Evolutionary conservation across 2,888 invertebrate genomes (phyloP), one percentile per base, ranked within the genome.

Genomic region (Creontiades dilutus): DNA sequence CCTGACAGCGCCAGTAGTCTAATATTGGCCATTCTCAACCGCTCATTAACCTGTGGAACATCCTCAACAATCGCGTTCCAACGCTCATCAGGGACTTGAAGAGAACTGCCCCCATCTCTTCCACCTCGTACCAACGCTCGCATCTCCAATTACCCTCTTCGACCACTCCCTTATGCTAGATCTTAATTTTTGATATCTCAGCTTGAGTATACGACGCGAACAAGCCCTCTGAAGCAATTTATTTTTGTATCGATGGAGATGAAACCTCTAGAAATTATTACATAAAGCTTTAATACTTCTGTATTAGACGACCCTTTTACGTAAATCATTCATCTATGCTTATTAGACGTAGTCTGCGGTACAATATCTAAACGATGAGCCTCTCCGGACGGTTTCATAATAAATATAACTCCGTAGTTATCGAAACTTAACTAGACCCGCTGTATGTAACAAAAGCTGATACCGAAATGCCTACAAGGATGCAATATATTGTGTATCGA

Each of bases 1-100:
- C n/a, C 48, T 85, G 85, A 85, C 85, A 85, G 85, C 37, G 55
- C 55, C 61, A 57, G 85, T 85, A 85, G 85, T 57, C 85, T 57
- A 85, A 85, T 85, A 85, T 52, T 61, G 85, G 85, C 85, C 85
- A 85, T 85, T 85, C 85, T 85, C 85, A 85, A 61, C 85, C 85
- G 61, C 61, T 85, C 85, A 85, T 85, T 85, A 85, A 57, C 28
- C 85, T 46, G n/a, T 14, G 55, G 82, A 52, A 52, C 82, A 82
- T 48, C 82, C 82, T 82, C 82, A 48, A 37, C 61, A 85, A 85
- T 85, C 85, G 61, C 85, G 85, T 82, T 52, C 82, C 48, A 16
- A 47, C 52, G 14, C 52, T 23, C 52, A 80, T 47, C 78, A 85
- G 85, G 61, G 61, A 61, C 85, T 28, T 57, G 61, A 82, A 82